Percentiles rank a stretch among this genome's conserved stretches.
These are phyloP conservation scores for Chloropsis cyanopogon DNA, from an alignment of 2,113 vertebrate species.

Conservation along the genomic window DNA sequence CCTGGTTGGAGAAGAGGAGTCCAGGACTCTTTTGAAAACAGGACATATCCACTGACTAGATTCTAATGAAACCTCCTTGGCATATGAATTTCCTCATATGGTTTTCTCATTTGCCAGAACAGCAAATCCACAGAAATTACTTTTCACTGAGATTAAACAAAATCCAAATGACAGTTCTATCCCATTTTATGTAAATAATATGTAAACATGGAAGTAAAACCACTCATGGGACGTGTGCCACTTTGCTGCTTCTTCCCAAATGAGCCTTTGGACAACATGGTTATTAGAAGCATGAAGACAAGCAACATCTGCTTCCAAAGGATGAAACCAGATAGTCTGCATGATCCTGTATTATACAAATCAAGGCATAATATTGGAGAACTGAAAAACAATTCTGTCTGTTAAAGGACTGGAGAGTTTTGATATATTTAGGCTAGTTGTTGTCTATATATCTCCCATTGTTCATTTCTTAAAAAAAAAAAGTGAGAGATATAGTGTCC, in stretches of 20 bases:
- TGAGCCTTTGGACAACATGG: background rate
- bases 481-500: background rate
- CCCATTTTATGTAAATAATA: background rate
- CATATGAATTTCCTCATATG: background rate
- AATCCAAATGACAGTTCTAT: background rate
- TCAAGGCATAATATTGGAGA: background rate
- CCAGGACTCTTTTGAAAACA: background rate
- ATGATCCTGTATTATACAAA: background rate
- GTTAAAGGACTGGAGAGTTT: background rate
- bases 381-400: background rate
- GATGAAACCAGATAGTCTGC: background rate
- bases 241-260: background rate
- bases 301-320: slow-evolving; percentile 7
- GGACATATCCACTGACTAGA: background rate
- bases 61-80: background rate
- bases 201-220: background rate
- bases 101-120: background rate
- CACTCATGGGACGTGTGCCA: background rate
- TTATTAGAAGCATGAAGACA: background rate
- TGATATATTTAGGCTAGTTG: background rate
- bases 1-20: background rate
- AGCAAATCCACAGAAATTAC: slow-evolving; percentile 1
- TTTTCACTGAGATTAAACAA: slow-evolving; percentile 20
- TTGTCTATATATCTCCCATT: background rate
- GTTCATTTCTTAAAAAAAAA: background rate